Evolutionary conservation across 2,113 vertebrate species (phyloP).

Genomic region (Stigmatopora nigra): DNA sequence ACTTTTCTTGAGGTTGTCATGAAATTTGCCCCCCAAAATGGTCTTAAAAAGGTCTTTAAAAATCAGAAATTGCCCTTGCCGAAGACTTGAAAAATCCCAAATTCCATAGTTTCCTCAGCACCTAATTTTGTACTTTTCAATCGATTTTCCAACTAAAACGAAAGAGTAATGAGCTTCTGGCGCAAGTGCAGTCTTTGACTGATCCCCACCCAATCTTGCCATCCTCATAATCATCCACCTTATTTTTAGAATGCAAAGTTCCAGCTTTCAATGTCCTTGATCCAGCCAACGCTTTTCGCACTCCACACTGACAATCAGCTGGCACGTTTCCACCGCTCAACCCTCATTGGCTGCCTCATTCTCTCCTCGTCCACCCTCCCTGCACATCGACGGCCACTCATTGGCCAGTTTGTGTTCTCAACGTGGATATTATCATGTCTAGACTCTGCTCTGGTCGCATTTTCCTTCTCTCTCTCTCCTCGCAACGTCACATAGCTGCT

Average conservation of each 20-base stretch:
- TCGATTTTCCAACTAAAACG: too few relatives aligned
- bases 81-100: too few relatives aligned
- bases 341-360: conserved; percentile 39
- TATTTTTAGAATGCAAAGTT: conserved; percentile 5
- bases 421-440: conserved; percentile 56
- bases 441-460: conserved; percentile 36
- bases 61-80: too few relatives aligned
- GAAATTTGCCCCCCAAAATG: too few relatives aligned
- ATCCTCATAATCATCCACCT: not conserved
- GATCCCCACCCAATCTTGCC: not conserved
- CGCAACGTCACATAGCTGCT: conserved; percentile 58
- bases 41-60: too few relatives aligned
- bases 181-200: not conserved
- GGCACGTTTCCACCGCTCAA: conserved; percentile 11
- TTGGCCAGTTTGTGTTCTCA: conserved; percentile 44
- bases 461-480: conserved; percentile 4
- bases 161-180: too few relatives aligned
- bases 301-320: conserved; percentile 21
- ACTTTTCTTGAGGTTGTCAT: too few relatives aligned
- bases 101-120: too few relatives aligned
- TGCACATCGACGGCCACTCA: conserved; percentile 44
- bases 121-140: too few relatives aligned
- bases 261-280: conserved; percentile 59
- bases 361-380: conserved; percentile 26
- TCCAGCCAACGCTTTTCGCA: conserved; percentile 43